Conservation (phyloP, 2,888 invertebrate genomes). For the Dinocampus coccinellae region DNA sequence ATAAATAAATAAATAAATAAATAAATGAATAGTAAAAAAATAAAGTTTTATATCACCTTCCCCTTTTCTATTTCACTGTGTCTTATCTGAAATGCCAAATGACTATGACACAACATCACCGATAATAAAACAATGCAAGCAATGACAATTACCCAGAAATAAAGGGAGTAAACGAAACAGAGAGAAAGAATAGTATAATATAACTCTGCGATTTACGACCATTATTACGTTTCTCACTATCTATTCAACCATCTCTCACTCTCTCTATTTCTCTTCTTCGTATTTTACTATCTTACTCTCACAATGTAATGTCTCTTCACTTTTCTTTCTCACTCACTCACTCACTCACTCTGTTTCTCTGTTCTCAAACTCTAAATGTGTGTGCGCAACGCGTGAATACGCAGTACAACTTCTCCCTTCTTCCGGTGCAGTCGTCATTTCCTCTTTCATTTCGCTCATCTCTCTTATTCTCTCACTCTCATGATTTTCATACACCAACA, state of each 20-base stretch:
- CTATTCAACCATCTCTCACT: slow-evolving; percentile 7
- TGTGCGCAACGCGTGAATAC: slow-evolving; percentile 2
- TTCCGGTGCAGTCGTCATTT: slow-evolving; percentile 45
- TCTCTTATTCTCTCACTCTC: too few relatives aligned
- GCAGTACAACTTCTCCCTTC: slow-evolving; percentile 37
- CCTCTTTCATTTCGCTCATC: slow-evolving; percentile 39
- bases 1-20: background rate
- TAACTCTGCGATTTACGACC: slow-evolving; percentile 29
- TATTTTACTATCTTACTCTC: slow-evolving; percentile 11
- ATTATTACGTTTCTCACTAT: slow-evolving; percentile 26
- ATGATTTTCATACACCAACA: slow-evolving; percentile 20
- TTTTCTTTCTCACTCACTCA: too few relatives aligned
- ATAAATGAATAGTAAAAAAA: too few relatives aligned
- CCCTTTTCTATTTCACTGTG: too few relatives aligned
- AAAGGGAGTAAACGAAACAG: background rate
- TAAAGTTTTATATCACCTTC: background rate
- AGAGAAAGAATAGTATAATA: slow-evolving; percentile 8
- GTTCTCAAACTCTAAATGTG: too few relatives aligned
- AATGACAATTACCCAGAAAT: slow-evolving; percentile 32
- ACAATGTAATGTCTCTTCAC: background rate
- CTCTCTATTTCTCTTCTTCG: background rate
- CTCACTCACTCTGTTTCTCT: too few relatives aligned
- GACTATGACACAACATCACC: slow-evolving; percentile 14
- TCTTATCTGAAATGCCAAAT: slow-evolving; percentile 12
- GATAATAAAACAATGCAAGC: slow-evolving; percentile 28